Evolutionary conservation across 2,797 vertebrate genomes (phyloP), one percentile per base, ranked within the genome.

Genomic region (Coccyzus lansbergi): DNA sequence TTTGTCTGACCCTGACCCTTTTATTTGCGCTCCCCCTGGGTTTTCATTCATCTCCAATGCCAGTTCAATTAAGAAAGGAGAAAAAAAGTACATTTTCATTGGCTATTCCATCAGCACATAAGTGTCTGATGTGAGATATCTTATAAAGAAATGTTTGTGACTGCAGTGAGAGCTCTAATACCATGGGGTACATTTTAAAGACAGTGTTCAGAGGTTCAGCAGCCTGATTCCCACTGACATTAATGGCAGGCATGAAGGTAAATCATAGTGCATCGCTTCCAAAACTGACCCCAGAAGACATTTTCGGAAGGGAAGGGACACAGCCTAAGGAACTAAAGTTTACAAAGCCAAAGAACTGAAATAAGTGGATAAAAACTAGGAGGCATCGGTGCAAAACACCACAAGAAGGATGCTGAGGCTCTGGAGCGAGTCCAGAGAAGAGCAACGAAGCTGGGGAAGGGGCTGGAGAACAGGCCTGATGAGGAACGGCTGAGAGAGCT

Each of bases 241-340:
- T 92, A 95, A 94, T 81, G 86, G 92, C 51, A 94, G 58, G 71
- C 81, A 63, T 80, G 92, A 95, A n/a, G 80, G 60, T 90, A 94
- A 94, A 96, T 96, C 91, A 65, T 64, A 74, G 77, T 70, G 91
- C 89, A 62, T 40, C 83, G 68, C 90, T 86, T 94, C 97, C 67
- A 92, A 63, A 94, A 90, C 71, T 88, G 81, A 95, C 90, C 89
- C 62, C 88, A 76, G 78, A 91, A 95, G 74, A 93, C 21, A 16
- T 83, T 91, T 86, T 88, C 74, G 96, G 86, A 92, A 63, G 90
- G 85, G 94, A 88, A 93, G 44, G 88, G 87, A 88, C 65, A 90
- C 28, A 87, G 80, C 67, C 60, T 75, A 69, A 92, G 71, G 97
- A 94, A 96, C 69, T 72, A 84, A 95, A 96, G 77, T 95, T 97